A percentile compares a stretch with the other conserved stretches of the same genome.
phyloP scores from a whole-genome alignment of 2,113 vertebrate genomes.

The Podarcis raffonei region DNA sequence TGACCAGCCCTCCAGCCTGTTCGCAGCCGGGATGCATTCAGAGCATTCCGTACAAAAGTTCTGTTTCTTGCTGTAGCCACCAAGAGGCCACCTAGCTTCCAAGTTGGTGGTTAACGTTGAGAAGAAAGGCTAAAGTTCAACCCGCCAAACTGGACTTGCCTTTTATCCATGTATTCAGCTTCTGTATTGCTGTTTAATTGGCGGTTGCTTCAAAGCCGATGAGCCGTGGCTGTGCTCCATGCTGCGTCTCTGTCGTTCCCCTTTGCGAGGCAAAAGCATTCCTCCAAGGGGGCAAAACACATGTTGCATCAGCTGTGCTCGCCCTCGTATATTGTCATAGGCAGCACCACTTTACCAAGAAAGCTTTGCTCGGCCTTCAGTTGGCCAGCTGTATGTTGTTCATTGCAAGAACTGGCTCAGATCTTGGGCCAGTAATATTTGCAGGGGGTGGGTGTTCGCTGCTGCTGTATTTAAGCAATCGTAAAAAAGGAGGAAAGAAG shows the following conservation, averaged over 20 bases:
- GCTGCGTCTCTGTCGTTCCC: neutral
- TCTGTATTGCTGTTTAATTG: constrained; percentile 60
- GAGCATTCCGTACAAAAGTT: neutral
- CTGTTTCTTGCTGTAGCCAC: neutral
- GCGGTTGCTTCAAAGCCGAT: constrained; percentile 47
- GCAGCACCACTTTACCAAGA: constrained; percentile 39
- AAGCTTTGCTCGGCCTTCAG: constrained; percentile 54
- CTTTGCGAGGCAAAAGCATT: neutral
- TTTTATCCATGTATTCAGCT: constrained; percentile 50
- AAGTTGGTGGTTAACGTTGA: neutral
- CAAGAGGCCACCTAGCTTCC: fast-evolving
- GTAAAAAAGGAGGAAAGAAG: constrained; percentile 46
- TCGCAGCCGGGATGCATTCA: neutral
- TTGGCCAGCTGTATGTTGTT: constrained; percentile 42
- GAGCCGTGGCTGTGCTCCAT: constrained; percentile 35
- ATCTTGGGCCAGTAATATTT: constrained; percentile 56
- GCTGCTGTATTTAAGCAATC: constrained; percentile 59
- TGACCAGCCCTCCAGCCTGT: fast-evolving
- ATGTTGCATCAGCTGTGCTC: neutral
- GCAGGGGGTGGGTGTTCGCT: constrained; percentile 20
- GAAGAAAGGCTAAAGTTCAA: constrained; percentile 14
- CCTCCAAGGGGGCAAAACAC: neutral
- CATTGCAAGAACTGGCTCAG: constrained; percentile 54
- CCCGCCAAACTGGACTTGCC: constrained; percentile 39
- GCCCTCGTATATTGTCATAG: neutral